Base-by-base conservation (phyloP, 1,140 invertebrate species). In the Caenorhabditis remanei region DNA sequence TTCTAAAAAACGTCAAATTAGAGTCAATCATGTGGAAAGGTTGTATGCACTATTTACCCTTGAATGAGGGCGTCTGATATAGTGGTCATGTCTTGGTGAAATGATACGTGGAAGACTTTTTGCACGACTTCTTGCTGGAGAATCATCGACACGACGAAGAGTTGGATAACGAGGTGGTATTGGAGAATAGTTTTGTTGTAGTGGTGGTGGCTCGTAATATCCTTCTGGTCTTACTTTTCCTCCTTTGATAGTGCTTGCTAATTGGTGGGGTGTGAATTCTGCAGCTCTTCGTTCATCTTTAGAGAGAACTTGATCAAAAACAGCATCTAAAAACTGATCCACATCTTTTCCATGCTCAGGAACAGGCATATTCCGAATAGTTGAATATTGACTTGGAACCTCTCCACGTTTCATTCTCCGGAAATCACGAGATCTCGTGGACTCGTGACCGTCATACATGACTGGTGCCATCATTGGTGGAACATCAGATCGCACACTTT, bases 241-340 rank as follows among this genome's bases (percentile, higher is more conserved):
- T 75, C 85, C 85, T 32, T 85, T 85, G 2, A 85, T 85, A 4
- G 85, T 71, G 21, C 4, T 9, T 11, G 85, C 67, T n/a, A 85
- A 40, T 53, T 85, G 85, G 5, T 79, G 65, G 1, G 85, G 4
- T 4, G 9, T 75, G 32, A 63, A 48, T 4, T 65, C 43, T 24
- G 48, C 67, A 7, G 46, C 58, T 56, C 85, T 53, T 2, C n/a
- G 50, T 46, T 85, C 85, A 41, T 85, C 85, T 40, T 65, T 65
- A 2, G 85, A 85, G 19, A 85, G 53, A 4, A 53, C 21, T 21
- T 85, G 85, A 43, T 88, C 63, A 48, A 88, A 88, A 58, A 88
- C 87, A 9, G 87, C 87, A 79, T 88, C 87, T 8, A 88, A 24
- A 41, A 88, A 88, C n/a, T 75, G 56, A 65, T 88, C 87, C 8